Percentiles rank a stretch among this genome's conserved stretches.
Conservation (phyloP, 2,888 invertebrate genomes). For the Dromius quadrimaculatus region DNA sequence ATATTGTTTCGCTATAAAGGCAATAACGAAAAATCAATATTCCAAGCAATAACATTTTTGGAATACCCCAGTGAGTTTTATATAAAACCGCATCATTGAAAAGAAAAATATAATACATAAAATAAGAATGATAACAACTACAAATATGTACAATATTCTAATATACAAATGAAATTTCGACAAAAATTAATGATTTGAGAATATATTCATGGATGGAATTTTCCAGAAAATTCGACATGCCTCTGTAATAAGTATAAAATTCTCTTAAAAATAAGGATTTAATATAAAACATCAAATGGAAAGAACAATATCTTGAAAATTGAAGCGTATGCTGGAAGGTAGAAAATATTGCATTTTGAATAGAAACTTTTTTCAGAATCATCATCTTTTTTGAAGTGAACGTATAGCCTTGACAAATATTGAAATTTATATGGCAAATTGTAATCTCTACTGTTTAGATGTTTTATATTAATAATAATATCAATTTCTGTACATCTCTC, state of each 20-base stretch:
- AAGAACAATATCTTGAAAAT: constrained; percentile 16
- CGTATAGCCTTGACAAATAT: constrained; percentile 7
- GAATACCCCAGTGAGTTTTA: constrained; percentile 30
- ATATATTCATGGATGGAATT: not conserved
- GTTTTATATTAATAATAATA: constrained; percentile 17
- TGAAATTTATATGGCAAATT: constrained; percentile 19
- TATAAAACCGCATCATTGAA: constrained; percentile 22
- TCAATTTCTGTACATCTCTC: constrained; percentile 33
- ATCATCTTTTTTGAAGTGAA: not conserved
- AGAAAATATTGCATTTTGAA: constrained; percentile 9
- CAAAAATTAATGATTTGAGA: not conserved
- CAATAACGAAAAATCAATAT: constrained; percentile 31
- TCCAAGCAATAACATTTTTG: constrained; percentile 34
- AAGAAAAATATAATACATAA: constrained; percentile 1
- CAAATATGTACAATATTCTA: constrained; percentile 25
- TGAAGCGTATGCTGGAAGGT: not conserved
- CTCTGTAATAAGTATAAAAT: constrained; percentile 22
- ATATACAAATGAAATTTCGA: not conserved
- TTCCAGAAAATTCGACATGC: constrained; percentile 8
- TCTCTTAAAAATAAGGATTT: constrained; percentile 28
- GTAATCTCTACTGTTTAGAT: constrained; percentile 5
- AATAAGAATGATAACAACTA: constrained; percentile 18
- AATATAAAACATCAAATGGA: constrained; percentile 27
- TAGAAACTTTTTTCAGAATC: constrained; percentile 20
- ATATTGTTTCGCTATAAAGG: constrained; percentile 27